Evolutionary conservation across 2,113 vertebrate species (phyloP).

Genomic region (Balaeniceps rex): DNA sequence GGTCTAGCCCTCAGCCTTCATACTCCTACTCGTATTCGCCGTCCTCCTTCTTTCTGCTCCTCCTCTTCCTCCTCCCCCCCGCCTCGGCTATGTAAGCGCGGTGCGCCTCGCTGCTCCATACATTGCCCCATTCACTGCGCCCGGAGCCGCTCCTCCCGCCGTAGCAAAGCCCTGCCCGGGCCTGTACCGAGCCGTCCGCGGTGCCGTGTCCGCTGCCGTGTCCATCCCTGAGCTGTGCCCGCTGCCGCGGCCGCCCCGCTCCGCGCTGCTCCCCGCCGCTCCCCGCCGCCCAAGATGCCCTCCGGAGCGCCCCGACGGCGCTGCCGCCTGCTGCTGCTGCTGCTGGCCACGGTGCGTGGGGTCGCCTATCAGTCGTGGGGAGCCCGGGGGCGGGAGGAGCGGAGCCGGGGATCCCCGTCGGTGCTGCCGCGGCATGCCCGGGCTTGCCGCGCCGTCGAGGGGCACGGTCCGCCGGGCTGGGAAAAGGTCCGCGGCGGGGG

Average conservation of each 20-base stretch:
- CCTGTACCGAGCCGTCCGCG: no score
- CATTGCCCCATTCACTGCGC: rapidly evolving
- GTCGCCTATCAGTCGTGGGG: no score
- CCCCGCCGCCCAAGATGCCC: not conserved
- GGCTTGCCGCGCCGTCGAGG: not conserved
- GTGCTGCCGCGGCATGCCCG: not conserved
- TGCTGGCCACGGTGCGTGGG: not conserved
- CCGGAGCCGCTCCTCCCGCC: rapidly evolving
- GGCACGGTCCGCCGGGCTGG: not conserved
- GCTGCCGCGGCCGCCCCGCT: not conserved
- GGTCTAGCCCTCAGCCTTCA: no score
- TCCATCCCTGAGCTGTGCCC: not conserved
- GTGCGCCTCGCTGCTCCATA: rapidly evolving
- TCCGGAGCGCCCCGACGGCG: not conserved
- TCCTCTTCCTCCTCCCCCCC: not conserved
- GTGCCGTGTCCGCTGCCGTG: not conserved
- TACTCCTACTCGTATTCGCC: no score
- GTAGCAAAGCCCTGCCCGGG: rapidly evolving
- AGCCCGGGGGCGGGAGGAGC: no score
- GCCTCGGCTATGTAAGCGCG: not conserved
- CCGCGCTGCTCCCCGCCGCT: no score
- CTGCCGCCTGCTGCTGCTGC: not conserved
- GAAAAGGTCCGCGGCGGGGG: no score
- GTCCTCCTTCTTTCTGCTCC: not conserved
- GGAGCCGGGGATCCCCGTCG: no score